Conservation (phyloP, 2,797 vertebrate species). For the Silurus lanzhouensis region DNA sequence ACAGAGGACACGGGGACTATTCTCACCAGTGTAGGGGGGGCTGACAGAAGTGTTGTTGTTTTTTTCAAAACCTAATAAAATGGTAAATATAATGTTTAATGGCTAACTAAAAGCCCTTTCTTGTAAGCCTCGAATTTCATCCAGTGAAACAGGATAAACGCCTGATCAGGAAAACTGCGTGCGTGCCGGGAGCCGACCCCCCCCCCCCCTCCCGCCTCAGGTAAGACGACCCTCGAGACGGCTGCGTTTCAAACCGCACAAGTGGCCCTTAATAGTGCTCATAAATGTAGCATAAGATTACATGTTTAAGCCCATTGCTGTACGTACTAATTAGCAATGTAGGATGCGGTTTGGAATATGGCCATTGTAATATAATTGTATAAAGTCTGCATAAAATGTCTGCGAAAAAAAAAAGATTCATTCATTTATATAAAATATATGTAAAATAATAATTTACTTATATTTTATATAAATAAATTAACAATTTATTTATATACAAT, state of each 20-base stretch:
- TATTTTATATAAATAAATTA: too few species aligned
- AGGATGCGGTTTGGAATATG: neutral
- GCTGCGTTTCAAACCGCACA: slow-evolving; percentile 1
- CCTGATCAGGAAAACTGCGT: neutral
- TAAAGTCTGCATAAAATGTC: too few species aligned
- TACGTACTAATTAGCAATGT: neutral
- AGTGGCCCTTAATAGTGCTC: neutral
- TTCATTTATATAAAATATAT: too few species aligned
- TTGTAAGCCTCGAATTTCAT: neutral
- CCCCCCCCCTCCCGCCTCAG: neutral
- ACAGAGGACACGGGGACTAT: neutral
- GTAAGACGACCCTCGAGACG: neutral
- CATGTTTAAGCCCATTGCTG: neutral
- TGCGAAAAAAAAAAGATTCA: too few species aligned
- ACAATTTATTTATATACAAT: too few species aligned
- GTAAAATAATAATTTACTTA: too few species aligned
- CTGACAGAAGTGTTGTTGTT: too few species aligned
- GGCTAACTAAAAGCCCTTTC: neutral
- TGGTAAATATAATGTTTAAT: neutral
- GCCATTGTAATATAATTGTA: neutral
- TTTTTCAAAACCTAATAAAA: neutral
- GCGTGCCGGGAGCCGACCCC: neutral
- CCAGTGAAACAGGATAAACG: neutral
- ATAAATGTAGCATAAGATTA: neutral
- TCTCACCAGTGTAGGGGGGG: too few species aligned